Conservation (phyloP, 2,888 invertebrate species). For the Laothoe populi region DNA sequence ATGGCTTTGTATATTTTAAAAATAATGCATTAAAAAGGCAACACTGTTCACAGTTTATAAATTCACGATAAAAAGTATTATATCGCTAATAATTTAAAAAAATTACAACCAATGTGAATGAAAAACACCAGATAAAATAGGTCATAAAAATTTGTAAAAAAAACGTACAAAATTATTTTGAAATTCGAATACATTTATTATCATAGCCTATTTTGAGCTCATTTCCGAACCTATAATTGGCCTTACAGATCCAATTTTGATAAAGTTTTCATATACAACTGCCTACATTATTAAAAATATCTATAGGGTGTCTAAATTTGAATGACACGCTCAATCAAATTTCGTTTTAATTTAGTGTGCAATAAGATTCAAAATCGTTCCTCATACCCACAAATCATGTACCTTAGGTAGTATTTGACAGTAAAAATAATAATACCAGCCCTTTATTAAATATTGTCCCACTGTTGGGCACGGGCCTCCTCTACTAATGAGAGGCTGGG, state of each 20-base stretch:
- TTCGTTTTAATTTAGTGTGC: too few species aligned
- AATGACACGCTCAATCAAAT: not conserved
- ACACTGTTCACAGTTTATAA: too few species aligned
- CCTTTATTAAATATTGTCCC: too few species aligned
- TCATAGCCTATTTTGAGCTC: constrained; percentile 4
- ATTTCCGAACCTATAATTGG: not conserved
- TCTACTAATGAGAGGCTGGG: too few species aligned
- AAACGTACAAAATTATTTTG: not conserved
- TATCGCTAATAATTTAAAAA: not conserved
- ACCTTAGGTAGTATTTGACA: too few species aligned
- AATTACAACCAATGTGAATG: not conserved
- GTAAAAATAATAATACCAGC: too few species aligned
- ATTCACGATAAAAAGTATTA: too few species aligned
- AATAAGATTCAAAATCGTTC: constrained; percentile 1
- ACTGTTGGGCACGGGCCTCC: too few species aligned
- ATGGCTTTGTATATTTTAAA: too few species aligned
- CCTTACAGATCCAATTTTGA: not conserved
- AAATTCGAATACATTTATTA: not conserved
- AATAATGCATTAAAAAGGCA: too few species aligned
- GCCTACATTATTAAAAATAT: not conserved
- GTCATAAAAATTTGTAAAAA: not conserved
- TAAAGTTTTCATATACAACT: not conserved
- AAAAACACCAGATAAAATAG: not conserved
- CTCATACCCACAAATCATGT: too few species aligned
- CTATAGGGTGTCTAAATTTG: not conserved